Conservation (phyloP, 1,140 invertebrate species). For the Cheumatopsyche charites region DNA sequence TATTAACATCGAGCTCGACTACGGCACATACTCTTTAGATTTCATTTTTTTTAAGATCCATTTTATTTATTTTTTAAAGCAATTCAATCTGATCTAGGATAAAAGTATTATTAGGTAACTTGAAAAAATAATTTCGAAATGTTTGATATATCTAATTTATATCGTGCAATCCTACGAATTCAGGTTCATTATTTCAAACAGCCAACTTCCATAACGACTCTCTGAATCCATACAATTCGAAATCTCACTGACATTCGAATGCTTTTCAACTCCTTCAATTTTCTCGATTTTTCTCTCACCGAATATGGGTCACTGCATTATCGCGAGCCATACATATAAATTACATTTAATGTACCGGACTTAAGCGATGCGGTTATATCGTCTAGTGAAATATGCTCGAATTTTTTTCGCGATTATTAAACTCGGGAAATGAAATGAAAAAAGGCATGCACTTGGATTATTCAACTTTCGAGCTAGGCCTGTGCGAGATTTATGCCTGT, state of each 20-base stretch:
- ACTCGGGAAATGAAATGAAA: slow-evolving; percentile 9
- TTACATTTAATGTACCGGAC: slow-evolving; percentile 17
- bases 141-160: not conserved
- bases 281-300: too few relatives aligned
- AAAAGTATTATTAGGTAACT: not conserved
- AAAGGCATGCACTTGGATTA: slow-evolving; percentile 29
- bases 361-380: slow-evolving; percentile 6
- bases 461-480: slow-evolving; percentile 34
- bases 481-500: slow-evolving; percentile 36
- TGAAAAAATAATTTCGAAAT: not conserved
- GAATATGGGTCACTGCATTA: too few relatives aligned
- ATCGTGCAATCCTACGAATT: too few relatives aligned
- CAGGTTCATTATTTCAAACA: too few relatives aligned
- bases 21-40: not conserved
- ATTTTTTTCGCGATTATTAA: slow-evolving; percentile 7
- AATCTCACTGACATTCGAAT: too few relatives aligned
- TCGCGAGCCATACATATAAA: slow-evolving; percentile 1
- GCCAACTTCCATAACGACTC: too few relatives aligned
- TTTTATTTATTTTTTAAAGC: not conserved
- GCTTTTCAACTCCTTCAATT: too few relatives aligned
- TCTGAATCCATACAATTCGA: too few relatives aligned
- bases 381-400: slow-evolving; percentile 3
- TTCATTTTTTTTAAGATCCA: not conserved
- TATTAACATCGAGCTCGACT: not conserved
- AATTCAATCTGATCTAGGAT: not conserved